phyloP scores from a whole-genome alignment of 2,888 invertebrate species.

The Calameuta idolon region DNA sequence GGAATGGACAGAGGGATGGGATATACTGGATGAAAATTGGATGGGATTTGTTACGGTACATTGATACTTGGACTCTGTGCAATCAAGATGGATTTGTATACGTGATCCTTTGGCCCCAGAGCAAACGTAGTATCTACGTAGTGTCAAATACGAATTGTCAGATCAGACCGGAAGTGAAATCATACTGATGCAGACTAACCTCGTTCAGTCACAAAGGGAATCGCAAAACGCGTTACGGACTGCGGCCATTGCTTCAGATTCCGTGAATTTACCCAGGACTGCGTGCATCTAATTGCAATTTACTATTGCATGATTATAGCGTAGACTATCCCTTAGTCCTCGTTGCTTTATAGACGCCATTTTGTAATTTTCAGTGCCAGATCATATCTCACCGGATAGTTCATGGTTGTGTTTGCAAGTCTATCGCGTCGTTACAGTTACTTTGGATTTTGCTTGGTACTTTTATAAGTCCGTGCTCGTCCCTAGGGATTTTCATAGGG shows the following conservation, averaged over 20 bases:
- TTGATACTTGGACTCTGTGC: background rate
- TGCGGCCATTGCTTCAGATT: conserved; percentile 22
- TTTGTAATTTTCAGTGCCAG: too few species aligned
- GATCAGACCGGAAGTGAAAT: background rate
- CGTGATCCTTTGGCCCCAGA: conserved; percentile 6
- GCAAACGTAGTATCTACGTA: conserved; percentile 20
- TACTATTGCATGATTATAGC: conserved; percentile 1
- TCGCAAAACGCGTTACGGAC: conserved; percentile 42
- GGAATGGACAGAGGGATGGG: background rate
- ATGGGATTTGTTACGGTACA: background rate
- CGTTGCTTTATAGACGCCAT: too few species aligned
- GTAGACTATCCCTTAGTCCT: too few species aligned
- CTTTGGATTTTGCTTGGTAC: background rate
- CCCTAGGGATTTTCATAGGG: background rate
- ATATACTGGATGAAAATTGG: background rate
- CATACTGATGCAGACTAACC: conserved; percentile 13
- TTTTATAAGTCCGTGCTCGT: background rate
- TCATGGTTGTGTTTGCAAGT: too few species aligned
- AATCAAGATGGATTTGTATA: background rate
- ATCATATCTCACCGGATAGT: too few species aligned
- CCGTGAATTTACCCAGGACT: conserved; percentile 18
- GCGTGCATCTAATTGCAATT: conserved; percentile 3
- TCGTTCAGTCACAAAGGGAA: conserved; percentile 50
- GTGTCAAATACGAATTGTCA: background rate
- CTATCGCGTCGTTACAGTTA: background rate